phyloP scores from a whole-genome alignment of 1,140 invertebrate species.

The Scaptomyza hsui region DNA sequence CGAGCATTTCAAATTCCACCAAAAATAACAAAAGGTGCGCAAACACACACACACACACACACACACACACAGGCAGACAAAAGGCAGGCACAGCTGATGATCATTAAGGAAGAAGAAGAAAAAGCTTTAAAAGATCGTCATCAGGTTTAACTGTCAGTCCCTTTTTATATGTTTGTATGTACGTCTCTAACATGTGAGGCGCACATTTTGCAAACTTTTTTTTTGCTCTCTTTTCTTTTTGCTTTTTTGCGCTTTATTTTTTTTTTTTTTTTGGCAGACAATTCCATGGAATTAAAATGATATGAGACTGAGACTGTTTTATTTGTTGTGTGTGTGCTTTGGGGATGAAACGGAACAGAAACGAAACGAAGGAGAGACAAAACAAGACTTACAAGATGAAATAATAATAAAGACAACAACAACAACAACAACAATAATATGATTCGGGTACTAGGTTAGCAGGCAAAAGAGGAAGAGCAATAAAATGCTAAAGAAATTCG shows the following conservation, averaged over 20 bases:
- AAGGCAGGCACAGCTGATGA: slow-evolving; percentile 38
- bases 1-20: slow-evolving; percentile 44
- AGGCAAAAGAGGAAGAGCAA: slow-evolving; percentile 70
- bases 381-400: slow-evolving; percentile 57
- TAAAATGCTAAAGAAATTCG: slow-evolving; percentile 70
- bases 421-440: slow-evolving; percentile 13
- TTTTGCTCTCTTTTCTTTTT: slow-evolving; percentile 4
- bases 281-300: slow-evolving; percentile 81
- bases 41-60: too few species aligned
- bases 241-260: slow-evolving; percentile 51
- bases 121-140: slow-evolving; percentile 21
- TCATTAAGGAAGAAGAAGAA: slow-evolving; percentile 17
- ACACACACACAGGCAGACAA: too few species aligned
- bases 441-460: slow-evolving; percentile 75
- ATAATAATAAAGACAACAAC: slow-evolving; percentile 25
- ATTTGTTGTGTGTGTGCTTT: slow-evolving; percentile 17
- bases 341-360: slow-evolving; percentile 54
- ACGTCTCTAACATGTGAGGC: slow-evolving; percentile 70
- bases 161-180: too few species aligned
- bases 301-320: slow-evolving; percentile 39
- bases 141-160: slow-evolving; percentile 44
- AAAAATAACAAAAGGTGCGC: slow-evolving; percentile 44
- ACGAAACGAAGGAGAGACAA: slow-evolving; percentile 40
- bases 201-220: slow-evolving; percentile 55
- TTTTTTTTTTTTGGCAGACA: slow-evolving; percentile 43